Conservation (phyloP, 2,113 vertebrate genomes). For the Sminthopsis crassicaudata region DNA sequence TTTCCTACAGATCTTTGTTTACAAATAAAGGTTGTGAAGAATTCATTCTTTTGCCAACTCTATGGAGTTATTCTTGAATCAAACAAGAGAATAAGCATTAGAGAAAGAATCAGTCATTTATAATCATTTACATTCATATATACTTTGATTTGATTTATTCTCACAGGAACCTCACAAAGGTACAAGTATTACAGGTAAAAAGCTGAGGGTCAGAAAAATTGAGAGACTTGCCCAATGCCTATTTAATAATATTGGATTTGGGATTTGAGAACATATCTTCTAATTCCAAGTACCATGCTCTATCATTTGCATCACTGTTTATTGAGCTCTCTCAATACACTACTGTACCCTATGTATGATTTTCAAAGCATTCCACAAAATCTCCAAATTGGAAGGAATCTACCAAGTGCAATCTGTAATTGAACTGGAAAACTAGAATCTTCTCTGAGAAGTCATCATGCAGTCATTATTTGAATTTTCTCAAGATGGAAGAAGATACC, state of each 20-base stretch:
- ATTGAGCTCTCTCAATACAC: not conserved
- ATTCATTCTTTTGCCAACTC: not conserved
- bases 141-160: not conserved
- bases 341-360: not conserved
- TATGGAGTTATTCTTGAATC: not conserved
- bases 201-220: not conserved
- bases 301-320: not conserved
- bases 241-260: not conserved
- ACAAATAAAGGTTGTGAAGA: not conserved
- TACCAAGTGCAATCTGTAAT: not conserved
- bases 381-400: not conserved
- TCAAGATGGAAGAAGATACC: not conserved
- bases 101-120: not conserved
- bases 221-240: not conserved
- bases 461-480: not conserved
- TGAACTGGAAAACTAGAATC: not conserved
- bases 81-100: not conserved
- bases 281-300: not conserved
- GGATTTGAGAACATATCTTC: not conserved
- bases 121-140: not conserved
- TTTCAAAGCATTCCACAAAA: not conserved
- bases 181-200: not conserved
- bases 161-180: not conserved
- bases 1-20: not conserved
- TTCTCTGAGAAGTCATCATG: not conserved